Evolutionary conservation across 2,888 invertebrate species (phyloP), one percentile per base, ranked within the genome.

Genomic region (Hermaeophaga mercurialis): DNA sequence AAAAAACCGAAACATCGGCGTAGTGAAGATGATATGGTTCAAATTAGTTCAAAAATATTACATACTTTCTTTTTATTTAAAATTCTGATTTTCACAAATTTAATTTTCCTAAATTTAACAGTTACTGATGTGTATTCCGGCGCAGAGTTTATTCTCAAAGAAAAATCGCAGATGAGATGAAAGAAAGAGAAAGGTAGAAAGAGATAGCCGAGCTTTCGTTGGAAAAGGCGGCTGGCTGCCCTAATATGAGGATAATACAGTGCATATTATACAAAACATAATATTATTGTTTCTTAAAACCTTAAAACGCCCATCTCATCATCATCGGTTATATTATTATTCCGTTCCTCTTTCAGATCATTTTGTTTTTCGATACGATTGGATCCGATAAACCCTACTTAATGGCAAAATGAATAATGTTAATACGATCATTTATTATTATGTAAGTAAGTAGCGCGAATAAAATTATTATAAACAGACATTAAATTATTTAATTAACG

Each of bases 211-310:
- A 66, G 70, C 66, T 69, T 66, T 71, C 70, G 69, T 71, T 68
- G 71, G 69, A 70, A n/a, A n/a, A n/a, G n/a, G 68, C 65, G 66
- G 62, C 68, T 67, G 19, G 19, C 22, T 17, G 12, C 41, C 66
- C 66, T 71, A 70, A 73, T 68, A 64, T 70, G 69, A 70, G 70
- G 73, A 73, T 76, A 76, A 76, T 75, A 71, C 72, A 72, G 71
- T 72, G 75, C 74, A 76, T 76, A 75, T 76, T 75, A 75, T 75
- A 75, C 74, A 70, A 75, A 77, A 72, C 76, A 76, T 73, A 77
- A 77, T 76, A 77, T 77, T 77, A 77, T 77, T 75, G 74, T 77
- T 77, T 74, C 75, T 75, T 76, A 76, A 76, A 77, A 75, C 76
- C 75, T 74, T 75, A 75, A 75, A 75, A 71, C 68, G 57, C 54